Evolutionary conservation across 2,113 vertebrate species (phyloP).

Genomic region (Vanacampus margaritifer): DNA sequence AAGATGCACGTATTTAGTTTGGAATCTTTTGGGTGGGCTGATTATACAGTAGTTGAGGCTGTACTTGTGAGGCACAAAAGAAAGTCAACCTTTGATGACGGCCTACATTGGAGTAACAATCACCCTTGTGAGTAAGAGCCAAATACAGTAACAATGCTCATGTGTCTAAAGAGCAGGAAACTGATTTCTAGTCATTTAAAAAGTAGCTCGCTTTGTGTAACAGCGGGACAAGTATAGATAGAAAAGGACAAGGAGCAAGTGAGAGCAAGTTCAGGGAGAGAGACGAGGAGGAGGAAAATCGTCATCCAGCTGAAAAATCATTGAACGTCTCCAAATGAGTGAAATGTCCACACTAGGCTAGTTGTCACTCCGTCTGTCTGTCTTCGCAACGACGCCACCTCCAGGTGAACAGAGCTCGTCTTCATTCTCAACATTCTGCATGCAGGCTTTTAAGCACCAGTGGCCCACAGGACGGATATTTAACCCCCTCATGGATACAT

Average conservation of each 20-base stretch:
- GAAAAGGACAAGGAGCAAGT: slow-evolving; percentile 12
- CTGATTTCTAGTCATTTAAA: slow-evolving; percentile 7
- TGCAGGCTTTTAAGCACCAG: slow-evolving; percentile 10
- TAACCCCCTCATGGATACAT: slow-evolving; percentile 39
- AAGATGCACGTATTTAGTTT: neutral
- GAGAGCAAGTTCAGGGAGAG: slow-evolving; percentile 35
- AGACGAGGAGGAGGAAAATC: slow-evolving; percentile 28
- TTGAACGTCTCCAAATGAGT: slow-evolving; percentile 16
- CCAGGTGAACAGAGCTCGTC: slow-evolving; percentile 4
- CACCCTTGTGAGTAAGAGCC: slow-evolving; percentile 6
- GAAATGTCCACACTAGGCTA: slow-evolving; percentile 22
- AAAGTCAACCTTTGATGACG: neutral
- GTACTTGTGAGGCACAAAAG: neutral
- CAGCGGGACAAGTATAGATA: slow-evolving; percentile 5
- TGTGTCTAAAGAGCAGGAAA: neutral
- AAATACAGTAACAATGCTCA: slow-evolving; percentile 6
- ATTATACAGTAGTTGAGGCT: neutral
- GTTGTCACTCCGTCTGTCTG: slow-evolving; percentile 1
- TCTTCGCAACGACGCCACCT: slow-evolving; percentile 1
- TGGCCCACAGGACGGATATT: slow-evolving; percentile 36
- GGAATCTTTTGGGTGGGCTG: neutral
- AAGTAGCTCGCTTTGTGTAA: neutral
- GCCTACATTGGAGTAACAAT: slow-evolving; percentile 45
- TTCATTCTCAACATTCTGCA: slow-evolving; percentile 6
- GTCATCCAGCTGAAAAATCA: slow-evolving; percentile 44